A percentile compares a stretch with the other conserved stretches of the same genome.
Conservation (phyloP, 2,113 vertebrate species). For the Nesoenas mayeri region DNA sequence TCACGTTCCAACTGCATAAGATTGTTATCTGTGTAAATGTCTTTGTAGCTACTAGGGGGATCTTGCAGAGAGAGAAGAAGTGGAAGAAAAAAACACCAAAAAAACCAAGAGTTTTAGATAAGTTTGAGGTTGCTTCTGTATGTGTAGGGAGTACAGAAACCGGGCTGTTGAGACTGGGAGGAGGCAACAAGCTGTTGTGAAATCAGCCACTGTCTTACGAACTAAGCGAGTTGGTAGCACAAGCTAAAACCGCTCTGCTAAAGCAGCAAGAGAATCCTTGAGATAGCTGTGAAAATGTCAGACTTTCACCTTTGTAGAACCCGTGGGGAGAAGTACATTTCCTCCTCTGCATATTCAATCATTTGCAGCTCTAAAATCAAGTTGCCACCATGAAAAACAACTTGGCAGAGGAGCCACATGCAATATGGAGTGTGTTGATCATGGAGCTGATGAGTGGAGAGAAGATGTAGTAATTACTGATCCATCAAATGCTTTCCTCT, state of each 20-base stretch:
- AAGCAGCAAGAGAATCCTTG: background rate
- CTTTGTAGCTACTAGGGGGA: background rate
- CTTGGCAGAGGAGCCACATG: background rate
- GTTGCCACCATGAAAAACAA: background rate
- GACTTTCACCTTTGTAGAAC: background rate
- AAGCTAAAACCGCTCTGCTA: background rate
- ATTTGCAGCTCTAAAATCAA: background rate
- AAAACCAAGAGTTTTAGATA: background rate
- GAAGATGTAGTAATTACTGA: background rate
- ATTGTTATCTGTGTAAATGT: background rate
- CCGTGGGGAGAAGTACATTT: background rate
- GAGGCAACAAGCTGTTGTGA: background rate
- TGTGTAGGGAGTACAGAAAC: background rate
- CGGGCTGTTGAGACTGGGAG: background rate
- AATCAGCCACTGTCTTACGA: background rate
- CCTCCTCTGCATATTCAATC: rapidly evolving
- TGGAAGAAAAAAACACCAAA: background rate
- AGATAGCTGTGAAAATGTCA: background rate
- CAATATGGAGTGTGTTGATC: background rate
- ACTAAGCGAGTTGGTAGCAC: rapidly evolving
- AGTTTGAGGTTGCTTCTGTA: rapidly evolving
- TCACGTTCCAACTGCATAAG: background rate
- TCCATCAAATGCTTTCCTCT: background rate
- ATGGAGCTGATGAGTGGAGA: background rate
- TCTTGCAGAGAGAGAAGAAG: background rate